Percentiles rank a stretch among this genome's conserved stretches.
Evolutionary conservation across 1,140 invertebrate species (phyloP).

Genomic region (Orius insidiosus): DNA sequence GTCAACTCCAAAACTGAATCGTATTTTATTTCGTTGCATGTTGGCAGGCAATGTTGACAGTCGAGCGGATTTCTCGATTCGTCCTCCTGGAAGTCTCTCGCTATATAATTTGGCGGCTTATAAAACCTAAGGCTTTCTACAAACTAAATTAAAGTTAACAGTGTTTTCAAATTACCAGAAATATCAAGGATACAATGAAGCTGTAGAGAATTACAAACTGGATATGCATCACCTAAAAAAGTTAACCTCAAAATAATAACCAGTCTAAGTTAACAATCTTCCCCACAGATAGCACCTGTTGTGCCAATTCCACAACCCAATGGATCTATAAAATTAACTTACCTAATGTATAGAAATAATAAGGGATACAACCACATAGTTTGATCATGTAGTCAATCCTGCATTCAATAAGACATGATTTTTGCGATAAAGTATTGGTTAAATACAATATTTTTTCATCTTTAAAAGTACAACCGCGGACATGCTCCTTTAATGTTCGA

Average conservation of each 20-base stretch:
- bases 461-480: conserved; percentile 21
- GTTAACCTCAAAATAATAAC: neutral
- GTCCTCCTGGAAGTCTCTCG: conserved; percentile 14
- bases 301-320: neutral
- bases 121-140: conserved; percentile 19
- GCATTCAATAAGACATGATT: conserved; percentile 22
- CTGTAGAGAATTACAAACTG: conserved; percentile 19
- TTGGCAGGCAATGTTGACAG: conserved; percentile 21
- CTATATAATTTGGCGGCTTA: conserved; percentile 17
- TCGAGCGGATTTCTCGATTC: conserved; percentile 17
- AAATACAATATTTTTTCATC: conserved; percentile 18
- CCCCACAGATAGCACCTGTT: too few species aligned
- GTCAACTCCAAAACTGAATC: conserved; percentile 19
- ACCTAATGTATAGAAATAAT: conserved; percentile 19
- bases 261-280: too few species aligned
- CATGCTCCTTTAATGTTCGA: conserved; percentile 13
- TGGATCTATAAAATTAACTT: neutral
- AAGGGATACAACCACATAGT: conserved; percentile 22
- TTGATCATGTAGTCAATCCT: conserved; percentile 20
- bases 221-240: conserved; percentile 19
- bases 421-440: conserved; percentile 20
- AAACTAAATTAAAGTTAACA: conserved; percentile 5
- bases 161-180: conserved; percentile 18
- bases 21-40: conserved; percentile 21
- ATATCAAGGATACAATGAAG: conserved; percentile 18